phyloP scores from a whole-genome alignment of 2,888 invertebrate species.

The Callyntrura guangdongensis region DNA sequence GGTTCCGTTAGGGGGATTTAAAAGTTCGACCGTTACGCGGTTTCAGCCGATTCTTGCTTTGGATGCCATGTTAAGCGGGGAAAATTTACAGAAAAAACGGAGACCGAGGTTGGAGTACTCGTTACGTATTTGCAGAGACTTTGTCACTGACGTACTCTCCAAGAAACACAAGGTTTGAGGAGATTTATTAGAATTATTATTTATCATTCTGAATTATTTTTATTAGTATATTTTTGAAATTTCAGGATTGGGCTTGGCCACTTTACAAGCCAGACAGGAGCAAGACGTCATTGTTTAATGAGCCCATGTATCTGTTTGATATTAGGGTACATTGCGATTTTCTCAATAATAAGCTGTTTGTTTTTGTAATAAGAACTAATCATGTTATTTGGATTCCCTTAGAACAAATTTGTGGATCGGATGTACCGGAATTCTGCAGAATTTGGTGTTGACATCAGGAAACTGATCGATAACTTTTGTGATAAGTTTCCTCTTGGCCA shows the following conservation, averaged over 20 bases:
- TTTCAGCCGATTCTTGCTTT: neutral
- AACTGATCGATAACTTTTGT: neutral
- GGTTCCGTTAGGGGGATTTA: neutral
- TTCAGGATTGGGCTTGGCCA: constrained; percentile 41
- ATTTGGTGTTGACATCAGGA: neutral
- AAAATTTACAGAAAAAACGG: neutral
- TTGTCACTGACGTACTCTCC: neutral
- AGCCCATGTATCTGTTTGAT: constrained; percentile 18
- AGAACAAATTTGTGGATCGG: neutral
- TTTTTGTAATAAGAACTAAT: neutral
- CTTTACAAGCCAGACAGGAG: constrained; percentile 7
- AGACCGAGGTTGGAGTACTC: constrained; percentile 24
- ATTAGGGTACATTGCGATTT: constrained; percentile 5
- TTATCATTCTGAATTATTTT: neutral
- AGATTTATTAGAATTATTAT: neutral
- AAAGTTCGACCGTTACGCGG: neutral
- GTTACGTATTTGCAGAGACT: constrained; percentile 14
- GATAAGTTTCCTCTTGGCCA: neutral
- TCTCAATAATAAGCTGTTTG: too few species aligned
- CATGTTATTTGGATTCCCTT: neutral
- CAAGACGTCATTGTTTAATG: neutral
- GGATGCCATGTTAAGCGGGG: neutral
- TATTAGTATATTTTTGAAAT: neutral
- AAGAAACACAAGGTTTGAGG: constrained; percentile 38
- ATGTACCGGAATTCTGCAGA: neutral